These are phyloP conservation scores for Chelon auratus DNA, from an alignment of 2,797 vertebrate genomes.

Conservation along the genomic window DNA sequence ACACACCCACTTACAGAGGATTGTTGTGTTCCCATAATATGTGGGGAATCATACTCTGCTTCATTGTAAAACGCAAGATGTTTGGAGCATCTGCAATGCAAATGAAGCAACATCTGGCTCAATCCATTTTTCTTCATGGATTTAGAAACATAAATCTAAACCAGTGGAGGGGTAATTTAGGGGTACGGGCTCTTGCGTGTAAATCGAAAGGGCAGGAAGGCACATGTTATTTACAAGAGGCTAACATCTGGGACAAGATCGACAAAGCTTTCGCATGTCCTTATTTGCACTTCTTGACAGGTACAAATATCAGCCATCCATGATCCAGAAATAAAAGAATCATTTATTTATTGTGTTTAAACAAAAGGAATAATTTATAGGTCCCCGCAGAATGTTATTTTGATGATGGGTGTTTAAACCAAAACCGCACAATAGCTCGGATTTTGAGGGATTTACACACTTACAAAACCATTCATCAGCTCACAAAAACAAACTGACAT, in stretches of 20 bases:
- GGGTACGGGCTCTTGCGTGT: conserved; percentile 31
- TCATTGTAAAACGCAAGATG: conserved; percentile 41
- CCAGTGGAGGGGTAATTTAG: conserved; percentile 28
- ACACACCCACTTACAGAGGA: conserved; percentile 4
- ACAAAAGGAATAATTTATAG: conserved; percentile 7
- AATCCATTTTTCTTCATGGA: conserved; percentile 48
- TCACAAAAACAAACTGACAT: conserved; percentile 46
- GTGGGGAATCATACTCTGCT: conserved; percentile 21
- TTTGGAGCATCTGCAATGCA: conserved; percentile 31
- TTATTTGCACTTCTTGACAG: conserved; percentile 27
- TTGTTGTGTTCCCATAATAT: conserved; percentile 38
- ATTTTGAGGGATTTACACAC: conserved; percentile 22
- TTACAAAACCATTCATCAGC: conserved; percentile 43
- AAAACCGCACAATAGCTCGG: conserved; percentile 35
- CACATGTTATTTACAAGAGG: conserved; percentile 39
- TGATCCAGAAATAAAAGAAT: conserved; percentile 10
- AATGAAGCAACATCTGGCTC: conserved; percentile 58
- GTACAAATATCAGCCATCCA: conserved; percentile 14
- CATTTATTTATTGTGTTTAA: conserved; percentile 21
- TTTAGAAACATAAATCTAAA: conserved; percentile 52
- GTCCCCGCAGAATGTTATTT: conserved; percentile 5
- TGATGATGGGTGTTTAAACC: conserved; percentile 28
- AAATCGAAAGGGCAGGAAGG: conserved; percentile 47
- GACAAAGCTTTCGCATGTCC: conserved; percentile 27
- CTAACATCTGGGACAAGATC: conserved; percentile 46